Percentiles rank a stretch among this genome's conserved stretches.
phyloP scores from a whole-genome alignment of 2,888 invertebrate genomes.

The Pilophorus perplexus region DNA sequence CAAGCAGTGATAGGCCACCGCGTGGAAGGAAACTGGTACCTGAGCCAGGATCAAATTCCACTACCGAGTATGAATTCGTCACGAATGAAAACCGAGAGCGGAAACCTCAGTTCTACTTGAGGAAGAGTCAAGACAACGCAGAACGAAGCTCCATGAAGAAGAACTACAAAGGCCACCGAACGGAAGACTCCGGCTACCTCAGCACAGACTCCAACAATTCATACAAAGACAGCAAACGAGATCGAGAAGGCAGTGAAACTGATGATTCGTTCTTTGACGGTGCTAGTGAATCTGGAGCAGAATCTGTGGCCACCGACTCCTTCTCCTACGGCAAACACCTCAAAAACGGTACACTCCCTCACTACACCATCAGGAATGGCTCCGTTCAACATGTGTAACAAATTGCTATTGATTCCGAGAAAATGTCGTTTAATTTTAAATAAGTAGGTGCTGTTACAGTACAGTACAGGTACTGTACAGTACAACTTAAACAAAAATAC shows the following conservation, averaged over 20 bases:
- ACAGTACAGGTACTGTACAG: too few species aligned
- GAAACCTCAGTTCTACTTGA: constrained; percentile 23
- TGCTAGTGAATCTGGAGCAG: constrained; percentile 81
- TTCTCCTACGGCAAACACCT: constrained; percentile 70
- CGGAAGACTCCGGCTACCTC: constrained; percentile 79
- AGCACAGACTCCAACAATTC: constrained; percentile 71
- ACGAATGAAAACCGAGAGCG: constrained; percentile 12
- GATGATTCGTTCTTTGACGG: constrained; percentile 79
- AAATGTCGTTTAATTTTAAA: too few species aligned
- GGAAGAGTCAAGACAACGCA: constrained; percentile 17
- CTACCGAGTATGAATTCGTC: constrained; percentile 37
- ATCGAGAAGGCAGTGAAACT: constrained; percentile 64
- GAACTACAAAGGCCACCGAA: constrained; percentile 52
- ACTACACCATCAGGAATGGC: background rate
- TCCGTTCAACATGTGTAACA: too few species aligned
- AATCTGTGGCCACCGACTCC: constrained; percentile 82
- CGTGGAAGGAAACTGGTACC: constrained; percentile 10
- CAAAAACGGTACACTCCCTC: background rate
- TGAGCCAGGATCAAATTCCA: constrained; percentile 30
- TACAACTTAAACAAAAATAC: too few species aligned
- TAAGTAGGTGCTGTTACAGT: too few species aligned
- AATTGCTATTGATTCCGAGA: too few species aligned
- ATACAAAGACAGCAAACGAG: constrained; percentile 45
- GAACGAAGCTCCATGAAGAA: constrained; percentile 32
- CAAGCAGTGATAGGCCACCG: background rate